phyloP scores from a whole-genome alignment of 2,113 vertebrate species.

The Apaloderma vittatum region DNA sequence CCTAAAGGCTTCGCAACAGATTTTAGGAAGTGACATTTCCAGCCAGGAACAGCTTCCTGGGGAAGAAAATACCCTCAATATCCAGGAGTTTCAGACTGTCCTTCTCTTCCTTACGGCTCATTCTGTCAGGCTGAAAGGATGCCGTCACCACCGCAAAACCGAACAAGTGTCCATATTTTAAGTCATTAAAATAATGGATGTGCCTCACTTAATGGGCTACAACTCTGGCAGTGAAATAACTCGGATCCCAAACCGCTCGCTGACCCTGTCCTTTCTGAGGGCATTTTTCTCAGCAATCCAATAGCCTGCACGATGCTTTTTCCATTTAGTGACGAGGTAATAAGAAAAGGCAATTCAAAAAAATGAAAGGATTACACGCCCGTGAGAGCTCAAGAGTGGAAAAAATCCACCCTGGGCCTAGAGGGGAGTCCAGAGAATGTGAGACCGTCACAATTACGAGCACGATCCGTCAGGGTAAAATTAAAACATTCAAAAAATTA shows the following conservation, averaged over 20 bases:
- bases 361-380: not conserved
- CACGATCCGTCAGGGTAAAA: not conserved
- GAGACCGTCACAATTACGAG: not conserved
- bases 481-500: not conserved
- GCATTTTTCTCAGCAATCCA: not conserved
- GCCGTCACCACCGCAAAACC: not conserved
- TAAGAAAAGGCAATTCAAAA: not conserved
- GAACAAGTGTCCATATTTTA: not conserved
- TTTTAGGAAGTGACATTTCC: not conserved
- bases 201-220: rapidly evolving
- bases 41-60: not conserved
- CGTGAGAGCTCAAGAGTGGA: not conserved
- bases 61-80: not conserved
- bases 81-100: not conserved
- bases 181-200: not conserved
- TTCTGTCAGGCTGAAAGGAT: not conserved
- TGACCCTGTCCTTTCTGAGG: not conserved
- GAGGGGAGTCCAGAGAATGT: rapidly evolving
- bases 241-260: not conserved
- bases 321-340: not conserved
- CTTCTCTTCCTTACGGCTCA: not conserved
- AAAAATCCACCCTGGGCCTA: not conserved
- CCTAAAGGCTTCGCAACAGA: not conserved
- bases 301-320: not conserved
- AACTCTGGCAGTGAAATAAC: too few relatives aligned